Evolutionary conservation across 53 echinoderm and acorn worm genomes (phyloP).

Genomic region (Pentamera pediparva): DNA sequence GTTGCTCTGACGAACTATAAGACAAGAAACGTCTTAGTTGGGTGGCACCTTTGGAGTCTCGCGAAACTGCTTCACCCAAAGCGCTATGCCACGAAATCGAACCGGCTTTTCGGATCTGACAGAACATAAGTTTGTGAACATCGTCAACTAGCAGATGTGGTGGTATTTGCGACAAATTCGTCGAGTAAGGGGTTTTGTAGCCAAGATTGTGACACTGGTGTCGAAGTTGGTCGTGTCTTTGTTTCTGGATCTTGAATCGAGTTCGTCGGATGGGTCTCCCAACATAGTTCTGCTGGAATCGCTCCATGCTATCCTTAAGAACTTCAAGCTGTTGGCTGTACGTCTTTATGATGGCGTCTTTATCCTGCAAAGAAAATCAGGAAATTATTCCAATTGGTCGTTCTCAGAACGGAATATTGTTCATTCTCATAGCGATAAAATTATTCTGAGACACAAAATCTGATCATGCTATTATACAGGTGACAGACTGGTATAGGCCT

Average conservation of each 20-base stretch:
- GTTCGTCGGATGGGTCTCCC: background rate
- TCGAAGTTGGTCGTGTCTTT: background rate
- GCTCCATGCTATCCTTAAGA: background rate
- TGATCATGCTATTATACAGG: too few species aligned
- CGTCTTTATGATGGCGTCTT: background rate
- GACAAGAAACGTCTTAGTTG: conserved; percentile 12
- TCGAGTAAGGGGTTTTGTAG: background rate
- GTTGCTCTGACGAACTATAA: conserved; percentile 31
- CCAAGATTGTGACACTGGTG: background rate
- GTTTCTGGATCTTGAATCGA: background rate
- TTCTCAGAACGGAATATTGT: too few species aligned
- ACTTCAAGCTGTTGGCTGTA: background rate
- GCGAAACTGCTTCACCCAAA: conserved; percentile 23
- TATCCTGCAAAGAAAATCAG: too few species aligned
- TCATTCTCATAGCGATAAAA: too few species aligned
- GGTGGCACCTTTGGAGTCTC: background rate
- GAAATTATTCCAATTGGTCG: too few species aligned
- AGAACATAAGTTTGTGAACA: conserved; percentile 39
- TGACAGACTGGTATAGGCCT: too few species aligned
- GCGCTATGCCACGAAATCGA: conserved; percentile 45
- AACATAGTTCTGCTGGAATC: background rate
- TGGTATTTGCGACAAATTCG: background rate
- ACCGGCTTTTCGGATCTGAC: conserved; percentile 49
- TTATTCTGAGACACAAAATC: too few species aligned
- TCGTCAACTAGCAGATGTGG: conserved; percentile 48